Base-by-base conservation (phyloP, 2,797 vertebrate genomes). In the Eremophila alpestris region DNA sequence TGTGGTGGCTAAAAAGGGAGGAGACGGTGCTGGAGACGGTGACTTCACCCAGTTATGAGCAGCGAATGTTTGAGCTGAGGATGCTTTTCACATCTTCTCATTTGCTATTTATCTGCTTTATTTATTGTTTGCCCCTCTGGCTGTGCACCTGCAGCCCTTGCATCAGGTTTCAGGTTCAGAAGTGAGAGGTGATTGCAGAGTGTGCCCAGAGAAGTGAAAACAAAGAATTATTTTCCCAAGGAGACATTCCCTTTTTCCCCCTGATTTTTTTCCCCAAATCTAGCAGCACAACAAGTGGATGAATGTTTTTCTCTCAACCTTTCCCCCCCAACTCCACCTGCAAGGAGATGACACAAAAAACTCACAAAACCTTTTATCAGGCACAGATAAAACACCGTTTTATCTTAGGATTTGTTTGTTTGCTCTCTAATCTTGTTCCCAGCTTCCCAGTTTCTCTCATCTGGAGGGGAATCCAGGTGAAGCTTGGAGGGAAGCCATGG, bases 1-100 rank as follows among this genome's bases (percentile, higher is more conserved):
- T 40, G 46, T 41, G 56, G 80, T 52, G 64, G 3, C 89, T 95
- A 92, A 92, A 92, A 93, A 70, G 65, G 83, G 92, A 90, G 80
- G 75, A 74, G 92, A 29, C 3, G 4, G 24, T 43, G 48, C 81
- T 84, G 23, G 71, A 81, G 84, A 64, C 46, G 0, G 54, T 81
- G 91, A 87, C 91, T 67, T 88, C 93, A 90, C 13, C 4, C 56
- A 17, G 48, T 8, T 40, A 9, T 4, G 51, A 58, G 1, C 34
- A 15, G 75, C 8, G 49, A 77, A 3, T 58, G 16, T 60, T 85
- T 60, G 23, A 12, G 40, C 16, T 32, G 24, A 26, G 51, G 16
- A 2, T 34, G 86, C 41, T 43, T 87, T 38, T 17, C 70, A 46
- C 68, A 41, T 16, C 34, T 32, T 30, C 14, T 5, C 3, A 34